Evolutionary conservation across 2,797 vertebrate species (phyloP).

Genomic region (Girardinus metallicus): DNA sequence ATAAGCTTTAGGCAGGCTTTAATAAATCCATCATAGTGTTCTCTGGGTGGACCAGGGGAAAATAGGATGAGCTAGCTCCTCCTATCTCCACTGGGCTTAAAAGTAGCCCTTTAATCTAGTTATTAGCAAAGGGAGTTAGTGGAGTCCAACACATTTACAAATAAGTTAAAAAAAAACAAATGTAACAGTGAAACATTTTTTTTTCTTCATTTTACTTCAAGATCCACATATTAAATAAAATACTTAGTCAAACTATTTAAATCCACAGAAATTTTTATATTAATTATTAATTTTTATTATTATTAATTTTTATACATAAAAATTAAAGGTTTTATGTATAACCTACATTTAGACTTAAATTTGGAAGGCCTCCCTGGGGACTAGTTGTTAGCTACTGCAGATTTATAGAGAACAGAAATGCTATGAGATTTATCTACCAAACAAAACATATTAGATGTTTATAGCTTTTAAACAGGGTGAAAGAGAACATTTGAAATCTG

Average conservation of each 20-base stretch:
- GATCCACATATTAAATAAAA: neutral
- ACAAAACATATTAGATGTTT: neutral
- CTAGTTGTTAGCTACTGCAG: neutral
- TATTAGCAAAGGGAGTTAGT: conserved; percentile 58
- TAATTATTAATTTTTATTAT: no score
- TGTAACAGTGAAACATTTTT: neutral
- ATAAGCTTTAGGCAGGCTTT: conserved; percentile 62
- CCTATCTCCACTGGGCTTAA: conserved; percentile 51
- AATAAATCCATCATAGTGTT: conserved; percentile 67
- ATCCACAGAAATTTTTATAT: neutral
- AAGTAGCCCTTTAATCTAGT: conserved; percentile 66
- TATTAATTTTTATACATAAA: no score
- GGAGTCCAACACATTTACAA: conserved; percentile 22
- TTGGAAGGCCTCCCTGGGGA: neutral
- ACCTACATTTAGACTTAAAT: neutral
- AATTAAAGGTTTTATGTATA: neutral
- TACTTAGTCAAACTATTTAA: neutral
- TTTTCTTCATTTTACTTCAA: neutral
- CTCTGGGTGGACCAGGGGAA: conserved; percentile 53
- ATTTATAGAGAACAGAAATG: neutral
- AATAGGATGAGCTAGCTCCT: conserved; percentile 44
- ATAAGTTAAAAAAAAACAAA: conserved; percentile 22
- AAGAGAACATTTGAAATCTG: neutral
- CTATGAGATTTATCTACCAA: neutral
- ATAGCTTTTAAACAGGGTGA: neutral